A percentile compares a stretch with the other conserved stretches of the same genome.
phyloP scores from a whole-genome alignment of 2,113 vertebrate species.

The Micronycteris hirsuta region DNA sequence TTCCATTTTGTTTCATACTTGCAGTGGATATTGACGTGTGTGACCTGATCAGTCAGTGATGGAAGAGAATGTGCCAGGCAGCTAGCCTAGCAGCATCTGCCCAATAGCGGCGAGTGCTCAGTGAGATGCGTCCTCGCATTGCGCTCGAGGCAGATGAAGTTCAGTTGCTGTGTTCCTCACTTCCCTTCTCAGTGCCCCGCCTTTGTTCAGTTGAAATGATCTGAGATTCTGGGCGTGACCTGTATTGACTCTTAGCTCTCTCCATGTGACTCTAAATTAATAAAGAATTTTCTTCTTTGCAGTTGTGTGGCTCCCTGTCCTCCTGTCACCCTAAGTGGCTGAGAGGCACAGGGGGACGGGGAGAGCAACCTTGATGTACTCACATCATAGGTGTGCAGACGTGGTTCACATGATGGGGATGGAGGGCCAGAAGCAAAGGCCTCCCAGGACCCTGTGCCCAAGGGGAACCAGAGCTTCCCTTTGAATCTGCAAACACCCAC shows the following conservation, averaged over 20 bases:
- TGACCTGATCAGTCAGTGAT: neutral
- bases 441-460: rapidly evolving
- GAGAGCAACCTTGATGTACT: neutral
- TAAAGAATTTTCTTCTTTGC: neutral
- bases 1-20: neutral
- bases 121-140: rapidly evolving
- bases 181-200: rapidly evolving
- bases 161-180: rapidly evolving
- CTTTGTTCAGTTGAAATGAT: neutral
- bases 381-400: neutral
- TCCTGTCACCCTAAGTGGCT: neutral
- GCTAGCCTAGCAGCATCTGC: neutral
- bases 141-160: too few species aligned
- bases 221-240: neutral
- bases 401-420: rapidly evolving
- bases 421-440: neutral
- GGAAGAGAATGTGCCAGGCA: rapidly evolving
- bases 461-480: neutral
- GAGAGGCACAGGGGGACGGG: neutral
- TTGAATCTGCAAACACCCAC: rapidly evolving
- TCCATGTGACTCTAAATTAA: neutral
- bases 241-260: neutral
- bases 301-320: neutral
- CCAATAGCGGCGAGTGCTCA: rapidly evolving
- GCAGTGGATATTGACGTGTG: too few species aligned